A percentile compares a stretch with the other conserved stretches of the same genome.
These are phyloP conservation scores for Cistogaster globosa DNA, from an alignment of 2,888 invertebrate genomes.

Conservation along the genomic window DNA sequence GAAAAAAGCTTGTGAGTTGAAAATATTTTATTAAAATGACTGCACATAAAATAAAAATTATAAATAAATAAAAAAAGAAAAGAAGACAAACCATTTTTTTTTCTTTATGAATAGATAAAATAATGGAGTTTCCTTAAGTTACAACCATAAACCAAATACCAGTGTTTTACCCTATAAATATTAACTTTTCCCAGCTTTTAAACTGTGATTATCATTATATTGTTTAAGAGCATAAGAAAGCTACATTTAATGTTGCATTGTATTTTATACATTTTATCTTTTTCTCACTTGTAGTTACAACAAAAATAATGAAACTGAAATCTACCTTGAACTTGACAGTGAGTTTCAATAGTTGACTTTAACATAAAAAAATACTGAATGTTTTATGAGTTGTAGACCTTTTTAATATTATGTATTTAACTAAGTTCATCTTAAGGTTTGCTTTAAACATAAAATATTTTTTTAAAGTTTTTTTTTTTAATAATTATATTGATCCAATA, in stretches of 20 bases:
- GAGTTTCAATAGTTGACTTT: constrained; percentile 21
- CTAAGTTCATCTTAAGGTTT: too few relatives aligned
- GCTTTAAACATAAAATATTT: not conserved
- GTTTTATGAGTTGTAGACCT: not conserved
- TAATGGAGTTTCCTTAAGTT: too few relatives aligned
- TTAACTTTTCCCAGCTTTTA: not conserved
- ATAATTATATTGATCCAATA: too few relatives aligned
- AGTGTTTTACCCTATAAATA: too few relatives aligned
- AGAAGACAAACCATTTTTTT: not conserved
- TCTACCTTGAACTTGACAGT: constrained; percentile 55
- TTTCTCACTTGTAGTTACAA: not conserved
- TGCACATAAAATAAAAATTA: too few relatives aligned
- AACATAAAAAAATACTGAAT: not conserved
- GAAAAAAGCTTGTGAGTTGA: too few relatives aligned
- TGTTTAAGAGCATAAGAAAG: not conserved
- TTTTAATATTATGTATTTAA: not conserved
- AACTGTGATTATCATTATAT: not conserved
- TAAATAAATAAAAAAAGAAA: not conserved
- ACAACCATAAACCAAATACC: too few relatives aligned
- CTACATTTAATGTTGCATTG: not conserved
- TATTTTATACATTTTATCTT: constrained; percentile 8
- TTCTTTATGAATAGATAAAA: not conserved
- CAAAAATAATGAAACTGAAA: not conserved
- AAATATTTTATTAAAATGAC: too few relatives aligned
- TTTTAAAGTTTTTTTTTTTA: not conserved